Conservation (phyloP, 2,113 vertebrate genomes). For the Nothoprocta perdicaria region DNA sequence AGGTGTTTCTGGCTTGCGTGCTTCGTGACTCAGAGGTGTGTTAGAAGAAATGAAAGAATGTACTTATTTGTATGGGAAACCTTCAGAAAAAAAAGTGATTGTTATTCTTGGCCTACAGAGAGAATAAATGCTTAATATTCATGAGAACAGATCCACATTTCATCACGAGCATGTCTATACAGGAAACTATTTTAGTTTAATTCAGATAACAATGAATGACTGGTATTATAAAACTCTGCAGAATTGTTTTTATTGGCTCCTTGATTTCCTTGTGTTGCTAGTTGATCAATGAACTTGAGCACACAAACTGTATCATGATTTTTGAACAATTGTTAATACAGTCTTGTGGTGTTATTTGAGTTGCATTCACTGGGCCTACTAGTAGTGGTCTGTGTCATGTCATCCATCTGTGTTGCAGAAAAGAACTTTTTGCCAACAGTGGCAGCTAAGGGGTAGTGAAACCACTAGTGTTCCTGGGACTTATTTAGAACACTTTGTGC, state of each 20-base stretch:
- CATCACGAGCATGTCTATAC: not conserved
- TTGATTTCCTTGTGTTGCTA: not conserved
- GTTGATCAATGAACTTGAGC: not conserved
- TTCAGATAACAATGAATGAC: not conserved
- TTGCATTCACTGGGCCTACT: not conserved
- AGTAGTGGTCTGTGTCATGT: not conserved
- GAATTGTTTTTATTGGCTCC: not conserved
- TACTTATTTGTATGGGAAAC: not conserved
- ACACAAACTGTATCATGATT: not conserved
- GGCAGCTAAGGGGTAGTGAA: not conserved
- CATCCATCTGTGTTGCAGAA: not conserved
- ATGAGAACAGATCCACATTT: not conserved
- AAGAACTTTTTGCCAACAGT: not conserved
- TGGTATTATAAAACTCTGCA: not conserved
- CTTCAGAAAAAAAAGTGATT: not conserved
- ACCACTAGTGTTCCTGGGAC: not conserved
- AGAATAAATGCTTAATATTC: not conserved
- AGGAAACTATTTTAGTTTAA: not conserved
- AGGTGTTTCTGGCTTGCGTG: not conserved
- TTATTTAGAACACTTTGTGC: not conserved
- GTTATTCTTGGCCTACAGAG: not conserved
- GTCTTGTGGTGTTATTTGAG: not conserved
- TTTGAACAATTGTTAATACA: not conserved
- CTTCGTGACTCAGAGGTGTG: rapidly evolving
- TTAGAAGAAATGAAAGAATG: not conserved